Base-by-base conservation (phyloP, 2,888 invertebrate genomes). In the Neuroscelio doddi region DNA sequence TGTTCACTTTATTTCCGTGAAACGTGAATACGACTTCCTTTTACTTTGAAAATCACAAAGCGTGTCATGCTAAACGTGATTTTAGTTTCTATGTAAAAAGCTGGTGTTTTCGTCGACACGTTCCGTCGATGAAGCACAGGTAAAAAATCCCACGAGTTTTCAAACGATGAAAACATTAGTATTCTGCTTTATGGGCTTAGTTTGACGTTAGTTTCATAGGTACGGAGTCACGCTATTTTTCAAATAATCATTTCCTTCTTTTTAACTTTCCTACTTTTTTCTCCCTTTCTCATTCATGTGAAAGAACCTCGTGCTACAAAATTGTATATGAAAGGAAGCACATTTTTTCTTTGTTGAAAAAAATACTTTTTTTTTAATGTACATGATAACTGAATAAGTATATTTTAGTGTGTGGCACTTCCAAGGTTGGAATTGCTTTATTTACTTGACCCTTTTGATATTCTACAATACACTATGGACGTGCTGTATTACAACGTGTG, bases 121-220 rank as follows among this genome's bases (percentile, higher is more conserved):
- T 10, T 30, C 10, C 2, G 30, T 9, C 9, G 30, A 10, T 30
- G 30, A 30, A 30, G 10, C 30, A 30, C 30, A 9, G 30, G 30
- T 30, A 30, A 30, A n/a, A n/a, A 30, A 30, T 30, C 30, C 30
- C 10, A 30, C 30, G 30, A 30, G n/a, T 30, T 30, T 9, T 30
- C 30, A 9, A 30, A 10, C 30, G 9, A 3, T 10, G 30, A 9
- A 30, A 30, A 30, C 30, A 30, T 30, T 30, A 30, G 10, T 30
- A 30, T 30, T 30, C 30, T 9, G 30, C 30, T 30, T 30, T 30
- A 9, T 9, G 30, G 30, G 9, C 10, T 30, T 30, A 10, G 9
- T 10, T 30, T 30, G 3, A 21, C 21, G 21, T 21, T 5, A 21
- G 21, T 21, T 21, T 21, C 21, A 9, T 30, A 30, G 30, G 8